Percentiles rank a stretch among this genome's conserved stretches.
Evolutionary conservation across 2,113 vertebrate genomes (phyloP).

Genomic region (Rousettus leschenaultii): DNA sequence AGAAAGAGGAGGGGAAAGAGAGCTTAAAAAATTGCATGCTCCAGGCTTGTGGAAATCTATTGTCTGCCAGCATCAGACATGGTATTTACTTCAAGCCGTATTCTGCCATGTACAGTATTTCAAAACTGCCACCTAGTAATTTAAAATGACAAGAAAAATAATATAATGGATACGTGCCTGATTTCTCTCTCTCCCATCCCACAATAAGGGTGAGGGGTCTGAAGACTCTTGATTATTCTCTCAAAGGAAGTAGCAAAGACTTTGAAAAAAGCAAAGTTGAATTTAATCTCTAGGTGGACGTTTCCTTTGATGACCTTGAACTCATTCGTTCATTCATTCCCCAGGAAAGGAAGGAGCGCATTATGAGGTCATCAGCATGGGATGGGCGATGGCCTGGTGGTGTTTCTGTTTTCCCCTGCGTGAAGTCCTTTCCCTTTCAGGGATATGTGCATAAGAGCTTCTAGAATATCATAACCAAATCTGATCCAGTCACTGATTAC

Average conservation of each 20-base stretch:
- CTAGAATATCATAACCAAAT: neutral
- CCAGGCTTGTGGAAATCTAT: constrained; percentile 39
- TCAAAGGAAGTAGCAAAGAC: constrained; percentile 32
- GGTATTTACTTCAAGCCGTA: constrained; percentile 66
- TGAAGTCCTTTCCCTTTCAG: neutral
- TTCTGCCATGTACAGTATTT: constrained; percentile 53
- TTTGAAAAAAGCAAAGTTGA: neutral
- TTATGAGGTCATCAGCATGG: accelerated
- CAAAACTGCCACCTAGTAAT: constrained; percentile 70
- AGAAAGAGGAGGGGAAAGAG: constrained; percentile 35
- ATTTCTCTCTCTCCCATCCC: constrained; percentile 48
- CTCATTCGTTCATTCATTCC: neutral
- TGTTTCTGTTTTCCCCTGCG: neutral
- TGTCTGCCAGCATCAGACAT: constrained; percentile 61
- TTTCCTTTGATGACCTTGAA: neutral
- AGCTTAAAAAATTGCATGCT: constrained; percentile 55
- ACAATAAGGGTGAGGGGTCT: constrained; percentile 33
- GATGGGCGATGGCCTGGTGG: neutral
- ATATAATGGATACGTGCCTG: constrained; percentile 69
- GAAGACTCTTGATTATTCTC: constrained; percentile 51
- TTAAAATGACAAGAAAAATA: constrained; percentile 76
- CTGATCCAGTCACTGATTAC: neutral
- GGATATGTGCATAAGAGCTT: neutral
- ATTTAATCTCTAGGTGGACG: neutral
- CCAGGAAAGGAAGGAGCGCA: neutral